Percentiles rank a stretch among this genome's conserved stretches.
These are phyloP conservation scores for Perithous albicinctus DNA, from an alignment of 2,888 invertebrate genomes.

Conservation along the genomic window DNA sequence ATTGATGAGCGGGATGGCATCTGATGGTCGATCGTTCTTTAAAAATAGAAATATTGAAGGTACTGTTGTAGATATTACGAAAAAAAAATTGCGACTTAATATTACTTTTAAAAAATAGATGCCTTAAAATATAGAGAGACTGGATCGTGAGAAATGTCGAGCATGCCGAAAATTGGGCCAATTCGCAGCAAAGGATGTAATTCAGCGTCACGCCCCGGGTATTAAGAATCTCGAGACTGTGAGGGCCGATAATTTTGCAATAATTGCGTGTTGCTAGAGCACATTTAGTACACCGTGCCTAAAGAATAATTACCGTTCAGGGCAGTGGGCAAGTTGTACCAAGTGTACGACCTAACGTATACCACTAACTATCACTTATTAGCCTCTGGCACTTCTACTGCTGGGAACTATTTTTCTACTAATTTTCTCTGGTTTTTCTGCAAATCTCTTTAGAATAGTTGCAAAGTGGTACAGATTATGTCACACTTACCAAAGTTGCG, in stretches of 20 bases:
- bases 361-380: background rate
- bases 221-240: slow-evolving; percentile 57
- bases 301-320: slow-evolving; percentile 21
- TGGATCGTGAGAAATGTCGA: slow-evolving; percentile 55
- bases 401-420: background rate
- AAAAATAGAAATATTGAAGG: slow-evolving; percentile 10
- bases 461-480: background rate
- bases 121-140: background rate
- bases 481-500: background rate
- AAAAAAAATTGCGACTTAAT: background rate
- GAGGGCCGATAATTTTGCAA: slow-evolving; percentile 61
- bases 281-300: slow-evolving; percentile 2
- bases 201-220: slow-evolving; percentile 56
- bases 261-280: slow-evolving; percentile 48
- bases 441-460: background rate
- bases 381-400: background rate
- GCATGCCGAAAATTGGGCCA: slow-evolving; percentile 48
- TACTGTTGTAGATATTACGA: background rate
- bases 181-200: slow-evolving; percentile 59
- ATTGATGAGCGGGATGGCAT: slow-evolving; percentile 53
- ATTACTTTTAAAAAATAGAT: background rate
- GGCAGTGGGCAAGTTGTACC: background rate
- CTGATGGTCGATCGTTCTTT: slow-evolving; percentile 46
- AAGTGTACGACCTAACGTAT: background rate
- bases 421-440: background rate